A percentile compares a stretch with the other conserved stretches of the same genome.
Evolutionary conservation across 2,797 vertebrate genomes (phyloP).

Genomic region (Acestrorhynchus altus): DNA sequence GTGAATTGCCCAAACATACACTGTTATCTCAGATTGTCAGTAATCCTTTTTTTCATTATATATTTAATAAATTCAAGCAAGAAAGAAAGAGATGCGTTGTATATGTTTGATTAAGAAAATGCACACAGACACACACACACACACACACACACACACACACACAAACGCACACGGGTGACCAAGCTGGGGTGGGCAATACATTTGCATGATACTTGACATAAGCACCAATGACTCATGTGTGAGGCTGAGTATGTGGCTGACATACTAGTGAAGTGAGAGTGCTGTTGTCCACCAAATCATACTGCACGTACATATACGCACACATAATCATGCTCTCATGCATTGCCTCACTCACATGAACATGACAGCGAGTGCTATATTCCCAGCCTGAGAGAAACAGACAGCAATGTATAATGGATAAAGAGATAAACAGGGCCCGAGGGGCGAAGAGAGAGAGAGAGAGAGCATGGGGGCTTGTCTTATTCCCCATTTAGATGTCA

Average conservation of each 20-base stretch:
- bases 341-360: conserved; percentile 32
- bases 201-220: conserved; percentile 72
- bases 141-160: conserved; percentile 43
- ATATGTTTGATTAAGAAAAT: background rate
- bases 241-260: conserved; percentile 58
- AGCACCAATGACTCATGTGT: conserved; percentile 72
- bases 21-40: no score
- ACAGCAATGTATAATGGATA: conserved; percentile 64
- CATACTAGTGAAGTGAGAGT: conserved; percentile 60
- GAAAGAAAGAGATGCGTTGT: background rate
- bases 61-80: no score
- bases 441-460: conserved; percentile 51
- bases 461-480: conserved; percentile 45
- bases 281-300: conserved; percentile 12
- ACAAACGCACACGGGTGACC: conserved; percentile 39
- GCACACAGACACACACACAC: background rate
- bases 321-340: conserved; percentile 33
- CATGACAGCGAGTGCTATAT: conserved; percentile 55
- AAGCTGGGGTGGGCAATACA: conserved; percentile 55
- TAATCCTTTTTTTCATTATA: no score
- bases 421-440: conserved; percentile 59
- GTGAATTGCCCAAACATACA: no score
- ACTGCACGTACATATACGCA: conserved; percentile 16
- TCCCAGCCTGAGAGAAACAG: conserved; percentile 49
- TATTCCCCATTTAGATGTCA: conserved; percentile 40